Conservation (phyloP, 2,888 invertebrate genomes). For the Deilephila elpenor region DNA sequence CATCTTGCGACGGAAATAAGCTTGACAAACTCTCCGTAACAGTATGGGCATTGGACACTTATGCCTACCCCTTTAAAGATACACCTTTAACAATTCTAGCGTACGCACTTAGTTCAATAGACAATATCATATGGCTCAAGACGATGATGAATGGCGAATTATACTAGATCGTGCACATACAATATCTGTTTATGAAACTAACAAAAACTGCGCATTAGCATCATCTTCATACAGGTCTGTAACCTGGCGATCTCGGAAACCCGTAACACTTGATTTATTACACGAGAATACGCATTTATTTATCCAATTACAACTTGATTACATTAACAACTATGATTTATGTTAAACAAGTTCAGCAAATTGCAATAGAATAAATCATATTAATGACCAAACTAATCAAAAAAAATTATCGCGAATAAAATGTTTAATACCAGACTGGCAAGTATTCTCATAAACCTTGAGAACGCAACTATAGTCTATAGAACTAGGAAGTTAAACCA, state of each 20-base stretch:
- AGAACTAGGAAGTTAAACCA: neutral
- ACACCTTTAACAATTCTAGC: too few species aligned
- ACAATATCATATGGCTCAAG: too few species aligned
- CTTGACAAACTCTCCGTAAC: too few species aligned
- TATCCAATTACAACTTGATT: conserved; percentile 12
- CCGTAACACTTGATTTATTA: conserved; percentile 1
- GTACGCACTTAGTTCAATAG: too few species aligned
- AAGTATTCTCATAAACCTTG: conserved; percentile 5
- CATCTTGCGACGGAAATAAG: too few species aligned
- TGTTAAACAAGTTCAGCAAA: neutral
- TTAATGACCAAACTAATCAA: conserved; percentile 9
- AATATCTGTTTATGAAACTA: too few species aligned
- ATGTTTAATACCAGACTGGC: neutral
- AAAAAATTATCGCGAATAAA: neutral
- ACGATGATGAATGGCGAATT: too few species aligned
- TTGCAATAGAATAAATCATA: conserved; percentile 6
- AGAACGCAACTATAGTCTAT: neutral
- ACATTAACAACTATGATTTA: conserved; percentile 4
- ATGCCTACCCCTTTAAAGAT: too few species aligned
- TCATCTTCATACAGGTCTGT: neutral
- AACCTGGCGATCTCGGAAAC: neutral
- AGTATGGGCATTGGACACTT: too few species aligned
- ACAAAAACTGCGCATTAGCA: neutral
- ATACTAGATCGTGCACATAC: too few species aligned
- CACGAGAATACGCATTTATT: conserved; percentile 11